Percentiles rank a stretch among this genome's conserved stretches.
Evolutionary conservation across 2,113 vertebrate genomes (phyloP).

Genomic region (Oncorhynchus keta): DNA sequence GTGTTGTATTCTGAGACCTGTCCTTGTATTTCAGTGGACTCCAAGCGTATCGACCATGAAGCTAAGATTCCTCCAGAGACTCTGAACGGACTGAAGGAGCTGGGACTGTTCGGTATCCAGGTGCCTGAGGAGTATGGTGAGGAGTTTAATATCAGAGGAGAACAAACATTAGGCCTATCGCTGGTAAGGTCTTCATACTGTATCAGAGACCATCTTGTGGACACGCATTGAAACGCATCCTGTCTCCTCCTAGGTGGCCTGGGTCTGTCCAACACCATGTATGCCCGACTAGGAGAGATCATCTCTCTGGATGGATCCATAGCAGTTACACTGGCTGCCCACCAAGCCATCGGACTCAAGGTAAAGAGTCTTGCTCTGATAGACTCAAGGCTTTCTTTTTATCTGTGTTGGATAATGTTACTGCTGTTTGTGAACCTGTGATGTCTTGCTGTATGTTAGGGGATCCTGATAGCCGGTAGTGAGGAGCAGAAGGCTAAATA

Average conservation of each 20-base stretch:
- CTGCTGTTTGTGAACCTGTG: background rate
- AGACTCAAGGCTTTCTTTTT: too few species aligned
- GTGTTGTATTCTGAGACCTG: background rate
- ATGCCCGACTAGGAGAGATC: constrained; percentile 87
- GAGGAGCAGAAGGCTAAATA: constrained; percentile 94
- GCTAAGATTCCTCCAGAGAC: constrained; percentile 88
- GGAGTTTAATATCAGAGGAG: constrained; percentile 26
- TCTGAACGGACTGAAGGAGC: constrained; percentile 82
- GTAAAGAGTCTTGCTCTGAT: constrained; percentile 58
- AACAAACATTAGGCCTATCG: too few species aligned
- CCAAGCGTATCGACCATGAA: constrained; percentile 84
- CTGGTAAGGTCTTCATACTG: background rate
- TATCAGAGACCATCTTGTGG: too few species aligned
- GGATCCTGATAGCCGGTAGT: constrained; percentile 88
- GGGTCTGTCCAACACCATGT: constrained; percentile 93
- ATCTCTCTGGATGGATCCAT: constrained; percentile 82
- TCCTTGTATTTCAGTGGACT: constrained; percentile 81
- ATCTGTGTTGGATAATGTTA: background rate
- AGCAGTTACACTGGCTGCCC: constrained; percentile 89
- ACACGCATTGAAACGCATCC: background rate
- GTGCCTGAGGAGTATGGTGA: constrained; percentile 94
- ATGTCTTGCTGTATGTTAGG: constrained; percentile 68
- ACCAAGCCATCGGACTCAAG: constrained; percentile 96
- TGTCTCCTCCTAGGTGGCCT: constrained; percentile 81
- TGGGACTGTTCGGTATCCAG: constrained; percentile 94